A percentile compares a stretch with the other conserved stretches of the same genome.
phyloP scores from a whole-genome alignment of 2,113 vertebrate genomes.

The Rafetus swinhoei region DNA sequence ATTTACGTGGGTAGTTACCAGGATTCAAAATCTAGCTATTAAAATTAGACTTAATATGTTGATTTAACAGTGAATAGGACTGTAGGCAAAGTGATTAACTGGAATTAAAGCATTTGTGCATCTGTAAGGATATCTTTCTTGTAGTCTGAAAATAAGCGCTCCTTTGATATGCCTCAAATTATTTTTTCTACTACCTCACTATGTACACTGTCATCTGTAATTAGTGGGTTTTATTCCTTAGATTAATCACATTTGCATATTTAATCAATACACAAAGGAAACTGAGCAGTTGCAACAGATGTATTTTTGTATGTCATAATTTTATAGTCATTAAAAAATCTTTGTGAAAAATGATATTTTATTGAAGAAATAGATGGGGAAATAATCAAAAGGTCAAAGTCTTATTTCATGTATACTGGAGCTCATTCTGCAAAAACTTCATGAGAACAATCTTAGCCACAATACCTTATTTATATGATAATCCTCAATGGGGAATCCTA shows the following conservation, averaged over 20 bases:
- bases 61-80: slow-evolving; percentile 29
- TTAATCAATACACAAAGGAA: background rate
- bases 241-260: slow-evolving; percentile 14
- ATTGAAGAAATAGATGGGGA: background rate
- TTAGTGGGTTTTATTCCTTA: background rate
- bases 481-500: background rate
- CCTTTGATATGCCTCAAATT: slow-evolving; percentile 7
- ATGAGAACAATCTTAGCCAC: background rate
- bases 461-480: background rate
- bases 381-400: background rate
- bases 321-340: background rate
- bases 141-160: slow-evolving; percentile 7
- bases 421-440: background rate
- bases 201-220: background rate
- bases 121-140: background rate
- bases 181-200: background rate
- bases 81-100: slow-evolving; percentile 42
- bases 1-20: slow-evolving; percentile 31
- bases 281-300: background rate
- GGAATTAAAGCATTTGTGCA: slow-evolving; percentile 36
- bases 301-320: background rate
- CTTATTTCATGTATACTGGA: background rate
- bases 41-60: slow-evolving; percentile 24
- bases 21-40: slow-evolving; percentile 29
- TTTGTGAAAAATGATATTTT: background rate